Percentiles rank a stretch among this genome's conserved stretches.
These are phyloP conservation scores for Nasua narica DNA, from an alignment of 2,797 vertebrate genomes.

Conservation along the genomic window DNA sequence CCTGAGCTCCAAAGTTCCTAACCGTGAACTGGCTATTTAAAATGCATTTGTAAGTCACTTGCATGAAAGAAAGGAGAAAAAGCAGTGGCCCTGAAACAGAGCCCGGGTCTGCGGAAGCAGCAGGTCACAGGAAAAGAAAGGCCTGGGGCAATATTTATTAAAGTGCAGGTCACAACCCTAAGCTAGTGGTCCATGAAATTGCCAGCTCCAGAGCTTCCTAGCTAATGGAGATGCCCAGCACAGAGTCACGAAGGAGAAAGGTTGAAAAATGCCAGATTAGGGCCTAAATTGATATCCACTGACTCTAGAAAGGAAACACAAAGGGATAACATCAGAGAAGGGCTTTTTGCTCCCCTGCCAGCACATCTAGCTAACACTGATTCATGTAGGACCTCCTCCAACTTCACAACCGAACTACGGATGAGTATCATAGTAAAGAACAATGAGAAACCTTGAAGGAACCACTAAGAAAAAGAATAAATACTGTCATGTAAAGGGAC, in stretches of 20 bases:
- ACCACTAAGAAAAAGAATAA: slow-evolving; percentile 15
- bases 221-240: slow-evolving; percentile 63
- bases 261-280: slow-evolving; percentile 66
- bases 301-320: slow-evolving; percentile 53
- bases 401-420: slow-evolving; percentile 36
- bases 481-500: not conserved
- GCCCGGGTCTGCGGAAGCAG: slow-evolving; percentile 42
- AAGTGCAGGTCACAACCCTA: slow-evolving; percentile 67
- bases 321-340: slow-evolving; percentile 36
- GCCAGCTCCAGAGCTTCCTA: slow-evolving; percentile 63
- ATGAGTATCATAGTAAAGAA: slow-evolving; percentile 26
- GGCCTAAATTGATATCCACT: slow-evolving; percentile 55
- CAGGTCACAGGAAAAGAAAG: slow-evolving; percentile 61
- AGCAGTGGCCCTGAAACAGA: slow-evolving; percentile 56
- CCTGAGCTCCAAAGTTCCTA: slow-evolving; percentile 14
- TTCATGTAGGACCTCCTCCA: not conserved
- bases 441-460: slow-evolving; percentile 32
- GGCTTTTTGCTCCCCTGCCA: not conserved
- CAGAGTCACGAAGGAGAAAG: slow-evolving; percentile 44
- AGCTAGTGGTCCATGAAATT: slow-evolving; percentile 70
- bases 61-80: slow-evolving; percentile 65
- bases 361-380: slow-evolving; percentile 33
- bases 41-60: slow-evolving; percentile 64
- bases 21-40: slow-evolving; percentile 47
- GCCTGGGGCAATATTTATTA: slow-evolving; percentile 57